A percentile compares a stretch with the other conserved stretches of the same genome.
These are phyloP conservation scores for Hartigia nigra DNA, from an alignment of 2,888 invertebrate genomes.

Conservation along the genomic window DNA sequence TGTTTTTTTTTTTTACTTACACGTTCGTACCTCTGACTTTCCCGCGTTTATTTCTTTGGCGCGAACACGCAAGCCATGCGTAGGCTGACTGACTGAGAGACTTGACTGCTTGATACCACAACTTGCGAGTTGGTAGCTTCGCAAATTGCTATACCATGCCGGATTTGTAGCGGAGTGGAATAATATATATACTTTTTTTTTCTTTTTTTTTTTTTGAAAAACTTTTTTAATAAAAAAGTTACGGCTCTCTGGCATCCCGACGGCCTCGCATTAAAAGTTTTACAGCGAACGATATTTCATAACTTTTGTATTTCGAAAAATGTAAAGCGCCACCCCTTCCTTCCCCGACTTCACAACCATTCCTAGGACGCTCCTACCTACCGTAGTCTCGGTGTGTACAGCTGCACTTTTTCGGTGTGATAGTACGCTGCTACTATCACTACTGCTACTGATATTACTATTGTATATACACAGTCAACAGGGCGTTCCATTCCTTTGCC, in stretches of 20 bases:
- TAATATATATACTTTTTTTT: neutral
- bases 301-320: constrained; percentile 65
- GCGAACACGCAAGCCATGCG: neutral
- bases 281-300: constrained; percentile 63
- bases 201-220: constrained; percentile 56
- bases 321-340: constrained; percentile 29
- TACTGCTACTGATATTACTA: neutral
- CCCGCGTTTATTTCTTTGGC: neutral
- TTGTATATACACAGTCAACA: neutral
- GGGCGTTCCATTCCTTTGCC: neutral
- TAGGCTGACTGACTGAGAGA: neutral
- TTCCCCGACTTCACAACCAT: neutral
- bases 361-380: neutral
- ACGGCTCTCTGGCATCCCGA: constrained; percentile 41
- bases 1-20: neutral
- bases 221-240: constrained; percentile 66
- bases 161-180: neutral
- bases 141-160: neutral
- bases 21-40: neutral
- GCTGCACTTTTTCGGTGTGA: neutral
- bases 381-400: neutral
- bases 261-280: constrained; percentile 63
- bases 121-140: neutral
- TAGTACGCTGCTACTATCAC: neutral
- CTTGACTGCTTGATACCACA: neutral